These are phyloP conservation scores for Cyrtonyx montezumae DNA, from an alignment of 2,113 vertebrate genomes.

Conservation along the genomic window DNA sequence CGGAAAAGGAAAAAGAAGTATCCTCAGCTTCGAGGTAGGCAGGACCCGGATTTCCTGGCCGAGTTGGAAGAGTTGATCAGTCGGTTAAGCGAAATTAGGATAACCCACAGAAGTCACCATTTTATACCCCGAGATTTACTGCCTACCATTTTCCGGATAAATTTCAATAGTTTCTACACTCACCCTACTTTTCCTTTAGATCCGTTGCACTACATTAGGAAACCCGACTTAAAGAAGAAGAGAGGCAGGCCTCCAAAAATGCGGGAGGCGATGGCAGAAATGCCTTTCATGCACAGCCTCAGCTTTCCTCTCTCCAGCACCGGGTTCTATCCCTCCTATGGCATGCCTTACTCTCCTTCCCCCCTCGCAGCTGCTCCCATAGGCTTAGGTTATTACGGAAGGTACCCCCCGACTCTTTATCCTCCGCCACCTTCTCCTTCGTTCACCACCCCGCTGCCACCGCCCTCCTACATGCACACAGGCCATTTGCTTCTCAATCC, in stretches of 20 bases:
- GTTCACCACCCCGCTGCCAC: conserved; percentile 87
- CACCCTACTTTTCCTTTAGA: conserved; percentile 87
- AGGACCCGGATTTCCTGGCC: conserved; percentile 92
- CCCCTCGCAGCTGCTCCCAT: conserved; percentile 85
- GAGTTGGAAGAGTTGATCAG: conserved; percentile 91
- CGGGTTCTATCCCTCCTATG: conserved; percentile 94
- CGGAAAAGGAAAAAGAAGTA: conserved; percentile 97
- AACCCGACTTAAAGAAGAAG: conserved; percentile 88
- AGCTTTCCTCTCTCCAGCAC: conserved; percentile 89
- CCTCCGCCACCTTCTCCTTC: conserved; percentile 91
- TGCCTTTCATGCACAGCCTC: conserved; percentile 95
- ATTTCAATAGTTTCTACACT: conserved; percentile 88
- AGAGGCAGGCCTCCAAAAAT: conserved; percentile 91
- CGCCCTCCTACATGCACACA: conserved; percentile 86
- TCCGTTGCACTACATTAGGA: conserved; percentile 91
- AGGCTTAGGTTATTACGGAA: conserved; percentile 91
- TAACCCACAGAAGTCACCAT: conserved; percentile 88
- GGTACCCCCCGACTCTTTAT: conserved; percentile 88
- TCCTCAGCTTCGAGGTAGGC: conserved; percentile 86
- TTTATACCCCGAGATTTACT: conserved; percentile 87
- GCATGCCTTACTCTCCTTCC: conserved; percentile 94
- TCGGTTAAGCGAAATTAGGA: conserved; percentile 89
- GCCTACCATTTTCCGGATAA: conserved; percentile 91
- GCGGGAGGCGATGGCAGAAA: conserved; percentile 93
- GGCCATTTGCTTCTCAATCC: conserved; percentile 94